Evolutionary conservation across 2,113 vertebrate genomes (phyloP), one percentile per base, ranked within the genome.

Genomic region (Poeciliopsis prolifica): DNA sequence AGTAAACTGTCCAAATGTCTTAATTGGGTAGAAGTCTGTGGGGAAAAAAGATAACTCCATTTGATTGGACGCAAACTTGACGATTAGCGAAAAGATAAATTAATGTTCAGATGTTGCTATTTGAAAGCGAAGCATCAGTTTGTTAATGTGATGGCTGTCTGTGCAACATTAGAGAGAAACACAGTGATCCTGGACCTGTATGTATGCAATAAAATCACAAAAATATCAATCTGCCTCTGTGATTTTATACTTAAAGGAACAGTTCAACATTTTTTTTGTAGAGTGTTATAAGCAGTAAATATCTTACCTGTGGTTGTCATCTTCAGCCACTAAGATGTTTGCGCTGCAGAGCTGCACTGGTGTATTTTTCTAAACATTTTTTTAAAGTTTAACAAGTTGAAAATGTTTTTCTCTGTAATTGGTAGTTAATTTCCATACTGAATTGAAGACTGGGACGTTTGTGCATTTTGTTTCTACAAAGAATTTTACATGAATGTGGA

Each of bases 191-290:
- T 86, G 85, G 80, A 88, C 63, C 58, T 74, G 65, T 86, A 88
- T 85, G 75, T 81, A 81, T 66, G 87, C 87, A 92, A 93, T 93
- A 90, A 93, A 93, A 78, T 71, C 79, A 72, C 72, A 33, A 72
- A 68, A 85, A 88, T 71, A 78, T 66, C 8, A 28, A 42, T 22
- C 1, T 1, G 78, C 48, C 30, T 64, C 26, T 0, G 0, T 72
- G 5, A 48, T 71, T 28, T 64, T 71, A 64, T 13, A 30, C 61
- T 51, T 58, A 8, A 54, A 44, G 42, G 13, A 17, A 48, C 17
- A 7, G 14, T 48, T 17, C 44, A 19, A 48, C 44, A 6, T 48
- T 48, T 48, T 15, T 42, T 42, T 14, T 42, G 40, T 14, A 4
- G 40, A 42, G 2, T 3, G 10, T 42, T 42, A 35, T 35, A 14